Conservation (phyloP, 2,797 vertebrate species). For the Tinamus major region DNA sequence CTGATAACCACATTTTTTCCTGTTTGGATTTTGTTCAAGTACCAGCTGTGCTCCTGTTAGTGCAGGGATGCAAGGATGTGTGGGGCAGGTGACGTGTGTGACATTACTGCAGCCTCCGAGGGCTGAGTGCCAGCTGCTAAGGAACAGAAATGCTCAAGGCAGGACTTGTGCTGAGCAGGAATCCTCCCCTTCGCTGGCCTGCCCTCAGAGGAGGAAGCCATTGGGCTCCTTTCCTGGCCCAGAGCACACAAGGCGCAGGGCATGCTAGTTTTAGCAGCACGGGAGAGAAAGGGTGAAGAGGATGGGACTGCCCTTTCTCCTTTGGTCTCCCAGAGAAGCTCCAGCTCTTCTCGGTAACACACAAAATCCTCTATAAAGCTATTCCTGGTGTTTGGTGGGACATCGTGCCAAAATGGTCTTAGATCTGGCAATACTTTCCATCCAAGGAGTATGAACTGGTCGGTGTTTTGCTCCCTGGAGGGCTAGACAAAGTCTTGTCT, state of each 20-base stretch:
- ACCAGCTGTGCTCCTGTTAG: slow-evolving; percentile 2
- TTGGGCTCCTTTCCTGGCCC: neutral
- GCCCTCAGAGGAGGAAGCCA: neutral
- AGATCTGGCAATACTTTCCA: neutral
- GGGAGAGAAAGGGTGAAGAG: neutral
- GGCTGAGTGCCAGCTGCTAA: slow-evolving; percentile 26
- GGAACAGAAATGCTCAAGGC: neutral
- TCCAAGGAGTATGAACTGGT: neutral
- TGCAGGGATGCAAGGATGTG: slow-evolving; percentile 45
- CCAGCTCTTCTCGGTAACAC: neutral
- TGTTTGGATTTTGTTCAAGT: slow-evolving; percentile 47
- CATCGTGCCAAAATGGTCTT: neutral
- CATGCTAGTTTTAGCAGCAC: neutral
- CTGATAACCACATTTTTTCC: slow-evolving; percentile 36
- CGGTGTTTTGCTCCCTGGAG: neutral
- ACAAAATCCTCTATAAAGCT: neutral
- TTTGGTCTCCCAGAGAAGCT: neutral
- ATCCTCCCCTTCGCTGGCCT: neutral
- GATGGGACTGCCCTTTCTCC: neutral
- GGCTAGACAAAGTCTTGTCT: neutral
- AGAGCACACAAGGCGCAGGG: neutral
- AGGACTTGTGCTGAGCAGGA: neutral
- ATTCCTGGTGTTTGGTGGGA: neutral
- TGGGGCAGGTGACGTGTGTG: neutral
- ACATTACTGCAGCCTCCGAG: slow-evolving; percentile 32